Percentiles rank a stretch among this genome's conserved stretches.
phyloP scores from a whole-genome alignment of 2,113 vertebrate genomes.

The Carettochelys insculpta region DNA sequence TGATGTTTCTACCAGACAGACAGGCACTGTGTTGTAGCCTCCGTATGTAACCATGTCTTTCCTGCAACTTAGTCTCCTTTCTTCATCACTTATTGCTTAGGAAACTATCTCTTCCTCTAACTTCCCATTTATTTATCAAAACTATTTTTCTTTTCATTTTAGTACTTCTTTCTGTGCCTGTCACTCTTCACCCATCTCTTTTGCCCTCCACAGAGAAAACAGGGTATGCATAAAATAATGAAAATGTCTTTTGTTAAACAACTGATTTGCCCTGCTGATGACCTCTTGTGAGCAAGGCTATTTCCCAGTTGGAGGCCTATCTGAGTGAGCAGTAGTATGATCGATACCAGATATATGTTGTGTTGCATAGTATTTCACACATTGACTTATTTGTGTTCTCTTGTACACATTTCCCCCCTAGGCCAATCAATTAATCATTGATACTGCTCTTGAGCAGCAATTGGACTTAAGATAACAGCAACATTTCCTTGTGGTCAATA shows the following conservation, averaged over 20 bases:
- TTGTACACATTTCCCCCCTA: slow-evolving; percentile 50
- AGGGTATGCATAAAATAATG: slow-evolving; percentile 19
- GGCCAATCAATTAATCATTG: slow-evolving; percentile 64
- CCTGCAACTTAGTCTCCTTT: neutral
- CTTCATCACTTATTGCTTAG: neutral
- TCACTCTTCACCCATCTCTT: neutral
- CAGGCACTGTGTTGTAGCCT: neutral
- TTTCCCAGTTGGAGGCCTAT: slow-evolving; percentile 14
- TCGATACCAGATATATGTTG: slow-evolving; percentile 45
- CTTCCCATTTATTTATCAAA: neutral
- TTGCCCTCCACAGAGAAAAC: slow-evolving; percentile 16
- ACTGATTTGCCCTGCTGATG: slow-evolving; percentile 41
- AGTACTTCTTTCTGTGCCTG: neutral
- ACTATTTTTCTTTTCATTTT: neutral
- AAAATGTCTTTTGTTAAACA: slow-evolving; percentile 11
- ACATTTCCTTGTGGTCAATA: slow-evolving; percentile 9
- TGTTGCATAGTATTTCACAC: slow-evolving; percentile 41
- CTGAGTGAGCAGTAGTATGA: slow-evolving; percentile 44
- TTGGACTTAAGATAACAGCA: slow-evolving; percentile 43
- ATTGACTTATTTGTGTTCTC: slow-evolving; percentile 59
- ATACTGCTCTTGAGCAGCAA: slow-evolving; percentile 18
- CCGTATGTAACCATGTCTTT: neutral
- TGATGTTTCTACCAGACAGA: neutral
- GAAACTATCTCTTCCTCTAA: neutral
- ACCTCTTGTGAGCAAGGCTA: slow-evolving; percentile 49